Percentiles rank a stretch among this genome's conserved stretches.
Evolutionary conservation across 1,140 invertebrate species (phyloP).

Genomic region (Brachystomella parvula): DNA sequence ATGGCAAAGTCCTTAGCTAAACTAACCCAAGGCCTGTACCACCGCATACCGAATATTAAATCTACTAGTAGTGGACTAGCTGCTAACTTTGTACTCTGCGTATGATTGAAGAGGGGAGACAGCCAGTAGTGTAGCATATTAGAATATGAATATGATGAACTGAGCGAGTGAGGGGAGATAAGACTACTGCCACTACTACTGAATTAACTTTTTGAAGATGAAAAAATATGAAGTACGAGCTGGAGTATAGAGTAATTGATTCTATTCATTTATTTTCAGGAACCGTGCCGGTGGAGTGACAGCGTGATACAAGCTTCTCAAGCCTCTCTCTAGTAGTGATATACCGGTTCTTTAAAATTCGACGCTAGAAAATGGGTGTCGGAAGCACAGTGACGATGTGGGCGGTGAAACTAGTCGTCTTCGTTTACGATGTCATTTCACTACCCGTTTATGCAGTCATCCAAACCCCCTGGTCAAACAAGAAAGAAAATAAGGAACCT

Average conservation of each 20-base stretch:
- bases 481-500: constrained; percentile 48
- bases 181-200: too few species aligned
- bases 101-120: too few species aligned
- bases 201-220: too few species aligned
- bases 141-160: too few species aligned
- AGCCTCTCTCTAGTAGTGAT: neutral
- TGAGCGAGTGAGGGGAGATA: too few species aligned
- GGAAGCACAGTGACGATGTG: constrained; percentile 31
- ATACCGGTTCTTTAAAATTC: neutral
- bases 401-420: constrained; percentile 65
- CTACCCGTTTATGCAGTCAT: constrained; percentile 79
- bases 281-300: constrained; percentile 1
- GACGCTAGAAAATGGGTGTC: constrained; percentile 21
- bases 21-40: too few species aligned
- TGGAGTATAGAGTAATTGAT: neutral
- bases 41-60: too few species aligned
- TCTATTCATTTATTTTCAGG: neutral
- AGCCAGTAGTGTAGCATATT: too few species aligned
- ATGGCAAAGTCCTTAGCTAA: too few species aligned
- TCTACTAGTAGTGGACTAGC: too few species aligned
- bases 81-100: too few species aligned
- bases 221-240: too few species aligned
- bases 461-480: constrained; percentile 76
- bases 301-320: neutral
- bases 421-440: constrained; percentile 80